These are phyloP conservation scores for Bradysia coprophila DNA, from an alignment of 1,140 invertebrate species.

Conservation along the genomic window DNA sequence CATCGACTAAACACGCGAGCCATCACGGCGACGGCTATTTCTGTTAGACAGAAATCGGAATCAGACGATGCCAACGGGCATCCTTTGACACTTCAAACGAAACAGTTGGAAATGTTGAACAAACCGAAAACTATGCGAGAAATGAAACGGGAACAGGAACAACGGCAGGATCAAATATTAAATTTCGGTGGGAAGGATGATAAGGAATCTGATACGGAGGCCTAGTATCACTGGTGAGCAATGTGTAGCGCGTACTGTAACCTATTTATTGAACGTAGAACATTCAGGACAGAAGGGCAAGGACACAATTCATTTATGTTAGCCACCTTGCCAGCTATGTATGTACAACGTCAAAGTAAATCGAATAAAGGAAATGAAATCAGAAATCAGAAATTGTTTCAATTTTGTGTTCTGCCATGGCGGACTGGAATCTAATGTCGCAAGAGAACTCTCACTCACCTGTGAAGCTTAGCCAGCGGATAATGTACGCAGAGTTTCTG, in stretches of 20 bases:
- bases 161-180: not conserved
- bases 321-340: too few relatives aligned
- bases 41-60: not conserved
- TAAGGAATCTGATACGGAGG: not conserved
- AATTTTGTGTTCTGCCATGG: too few relatives aligned
- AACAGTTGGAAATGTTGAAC: not conserved
- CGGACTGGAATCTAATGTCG: too few relatives aligned
- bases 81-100: not conserved
- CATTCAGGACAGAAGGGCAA: too few relatives aligned
- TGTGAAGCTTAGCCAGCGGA: constrained; percentile 71
- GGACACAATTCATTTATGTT: too few relatives aligned
- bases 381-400: too few relatives aligned
- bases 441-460: too few relatives aligned
- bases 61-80: not conserved
- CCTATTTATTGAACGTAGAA: too few relatives aligned
- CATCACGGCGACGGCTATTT: too few relatives aligned
- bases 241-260: too few relatives aligned
- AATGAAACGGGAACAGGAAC: constrained; percentile 1
- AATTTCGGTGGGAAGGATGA: not conserved
- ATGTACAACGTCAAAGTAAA: too few relatives aligned
- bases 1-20: constrained; percentile 12
- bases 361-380: too few relatives aligned
- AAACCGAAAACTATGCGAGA: constrained; percentile 1
- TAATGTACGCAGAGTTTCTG: constrained; percentile 85
- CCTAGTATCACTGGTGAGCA: not conserved